Conservation (phyloP, 2,113 vertebrate genomes). For the Clarias gariepinus region DNA sequence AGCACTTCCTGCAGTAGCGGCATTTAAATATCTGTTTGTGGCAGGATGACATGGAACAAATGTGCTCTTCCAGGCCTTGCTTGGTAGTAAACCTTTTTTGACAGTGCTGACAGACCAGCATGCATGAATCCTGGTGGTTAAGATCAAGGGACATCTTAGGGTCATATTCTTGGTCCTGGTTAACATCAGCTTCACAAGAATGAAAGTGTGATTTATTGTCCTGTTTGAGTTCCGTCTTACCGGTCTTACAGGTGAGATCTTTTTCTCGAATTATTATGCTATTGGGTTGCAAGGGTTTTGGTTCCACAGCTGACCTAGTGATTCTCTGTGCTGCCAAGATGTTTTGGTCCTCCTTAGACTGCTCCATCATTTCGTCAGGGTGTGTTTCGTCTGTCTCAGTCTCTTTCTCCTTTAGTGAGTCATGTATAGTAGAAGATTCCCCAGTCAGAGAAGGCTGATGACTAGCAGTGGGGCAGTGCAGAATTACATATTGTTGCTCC, state of each 20-base stretch:
- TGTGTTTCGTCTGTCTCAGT: conserved; percentile 46
- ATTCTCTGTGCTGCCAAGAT: conserved; percentile 57
- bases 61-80: conserved; percentile 85
- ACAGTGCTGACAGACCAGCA: conserved; percentile 86
- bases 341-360: conserved; percentile 43
- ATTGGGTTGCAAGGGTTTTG: conserved; percentile 50
- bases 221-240: conserved; percentile 34
- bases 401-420: conserved; percentile 66
- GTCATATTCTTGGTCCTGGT: conserved; percentile 55
- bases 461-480: conserved; percentile 68
- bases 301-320: conserved; percentile 30
- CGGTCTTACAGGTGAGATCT: conserved; percentile 5
- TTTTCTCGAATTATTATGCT: conserved; percentile 49
- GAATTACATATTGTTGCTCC: conserved; percentile 68
- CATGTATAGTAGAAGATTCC: conserved; percentile 56
- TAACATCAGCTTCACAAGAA: conserved; percentile 57
- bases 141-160: conserved; percentile 70
- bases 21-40: conserved; percentile 76
- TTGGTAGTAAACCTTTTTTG: conserved; percentile 85
- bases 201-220: conserved; percentile 52
- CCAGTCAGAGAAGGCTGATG: conserved; percentile 64
- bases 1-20: conserved; percentile 78
- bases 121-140: conserved; percentile 65
- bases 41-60: conserved; percentile 73
- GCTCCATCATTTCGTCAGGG: conserved; percentile 25